These are phyloP conservation scores for Epinotia bilunana DNA, from an alignment of 2,888 invertebrate species.

Conservation along the genomic window DNA sequence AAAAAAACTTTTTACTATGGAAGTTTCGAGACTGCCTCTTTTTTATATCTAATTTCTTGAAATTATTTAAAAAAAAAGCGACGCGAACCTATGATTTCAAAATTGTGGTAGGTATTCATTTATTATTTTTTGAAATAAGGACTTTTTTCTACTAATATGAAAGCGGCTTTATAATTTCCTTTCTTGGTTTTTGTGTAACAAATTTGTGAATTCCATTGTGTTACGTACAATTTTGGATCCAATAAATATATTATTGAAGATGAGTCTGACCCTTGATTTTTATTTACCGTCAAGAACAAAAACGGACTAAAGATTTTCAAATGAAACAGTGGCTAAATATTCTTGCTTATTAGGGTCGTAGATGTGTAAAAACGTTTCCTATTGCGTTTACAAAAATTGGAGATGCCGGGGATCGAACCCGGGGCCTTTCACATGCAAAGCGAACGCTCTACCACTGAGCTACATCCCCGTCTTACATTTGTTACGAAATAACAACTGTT, in stretches of 20 bases:
- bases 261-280: slow-evolving; percentile 44
- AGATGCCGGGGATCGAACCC: slow-evolving; percentile 99
- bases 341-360: neutral
- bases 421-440: slow-evolving; percentile 99
- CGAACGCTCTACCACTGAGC: slow-evolving; percentile 99
- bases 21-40: too few species aligned
- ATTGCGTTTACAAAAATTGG: slow-evolving; percentile 74
- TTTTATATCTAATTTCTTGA: too few species aligned
- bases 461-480: slow-evolving; percentile 88
- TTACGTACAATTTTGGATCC: too few species aligned
- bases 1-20: too few species aligned
- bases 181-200: too few species aligned
- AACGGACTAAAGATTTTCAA: neutral
- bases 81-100: too few species aligned
- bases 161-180: too few species aligned
- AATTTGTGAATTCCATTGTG: too few species aligned
- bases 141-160: too few species aligned
- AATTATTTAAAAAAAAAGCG: too few species aligned
- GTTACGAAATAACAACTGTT: neutral
- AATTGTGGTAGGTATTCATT: too few species aligned
- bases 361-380: neutral
- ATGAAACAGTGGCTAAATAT: neutral
- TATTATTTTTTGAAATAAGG: too few species aligned
- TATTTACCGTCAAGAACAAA: slow-evolving; percentile 23
- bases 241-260: slow-evolving; percentile 49